These are phyloP conservation scores for Valencia hispanica DNA, from an alignment of 2,797 vertebrate genomes.

Conservation along the genomic window DNA sequence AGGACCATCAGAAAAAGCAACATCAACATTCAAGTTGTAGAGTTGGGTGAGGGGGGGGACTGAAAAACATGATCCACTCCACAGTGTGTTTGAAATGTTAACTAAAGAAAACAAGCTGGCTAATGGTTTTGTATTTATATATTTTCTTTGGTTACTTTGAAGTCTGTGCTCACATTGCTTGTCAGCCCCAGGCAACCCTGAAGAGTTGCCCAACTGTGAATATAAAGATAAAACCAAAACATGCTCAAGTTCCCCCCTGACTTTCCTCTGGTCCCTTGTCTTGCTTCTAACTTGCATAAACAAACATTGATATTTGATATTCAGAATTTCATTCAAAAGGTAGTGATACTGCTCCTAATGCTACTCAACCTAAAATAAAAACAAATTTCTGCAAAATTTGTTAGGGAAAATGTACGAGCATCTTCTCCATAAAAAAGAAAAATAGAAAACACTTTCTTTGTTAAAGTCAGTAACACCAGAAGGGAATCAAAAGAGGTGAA, in stretches of 20 bases:
- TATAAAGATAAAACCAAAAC: slow-evolving; percentile 56
- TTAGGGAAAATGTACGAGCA: not conserved
- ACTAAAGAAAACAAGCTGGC: slow-evolving; percentile 80
- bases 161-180: slow-evolving; percentile 65
- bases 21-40: slow-evolving; percentile 59
- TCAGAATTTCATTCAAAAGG: not conserved
- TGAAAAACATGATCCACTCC: slow-evolving; percentile 71
- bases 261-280: not conserved
- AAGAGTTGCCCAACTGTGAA: slow-evolving; percentile 59
- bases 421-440: not conserved
- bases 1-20: slow-evolving; percentile 68
- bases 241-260: slow-evolving; percentile 60
- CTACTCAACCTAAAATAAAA: not conserved
- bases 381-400: not conserved
- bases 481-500: not conserved
- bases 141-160: slow-evolving; percentile 82
- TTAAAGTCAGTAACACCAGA: not conserved
- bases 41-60: slow-evolving; percentile 49
- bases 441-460: not conserved
- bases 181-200: slow-evolving; percentile 56
- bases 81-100: slow-evolving; percentile 81
- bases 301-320: not conserved
- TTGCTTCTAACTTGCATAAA: not conserved
- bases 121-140: slow-evolving; percentile 83
- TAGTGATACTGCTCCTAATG: not conserved